These are phyloP conservation scores for Ceratosolen fusciceps DNA, from an alignment of 1,140 invertebrate species.

Conservation along the genomic window DNA sequence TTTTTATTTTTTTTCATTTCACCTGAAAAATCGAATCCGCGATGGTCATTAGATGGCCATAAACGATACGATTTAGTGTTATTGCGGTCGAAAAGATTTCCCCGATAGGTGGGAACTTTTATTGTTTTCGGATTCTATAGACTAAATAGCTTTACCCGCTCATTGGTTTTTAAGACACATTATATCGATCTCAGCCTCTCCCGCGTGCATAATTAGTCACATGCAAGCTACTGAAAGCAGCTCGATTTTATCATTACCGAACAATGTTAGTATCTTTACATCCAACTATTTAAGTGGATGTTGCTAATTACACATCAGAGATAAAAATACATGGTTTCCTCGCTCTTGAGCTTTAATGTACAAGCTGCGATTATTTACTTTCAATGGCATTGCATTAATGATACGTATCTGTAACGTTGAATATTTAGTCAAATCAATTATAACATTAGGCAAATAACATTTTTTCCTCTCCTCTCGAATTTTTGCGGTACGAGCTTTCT, in stretches of 20 bases:
- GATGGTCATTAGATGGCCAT: conserved; percentile 45
- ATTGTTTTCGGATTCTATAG: conserved; percentile 45
- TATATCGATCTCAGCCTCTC: neutral
- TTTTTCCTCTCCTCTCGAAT: no score
- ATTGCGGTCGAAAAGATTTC: conserved; percentile 46
- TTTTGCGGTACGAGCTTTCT: no score
- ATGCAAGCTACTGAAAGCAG: neutral
- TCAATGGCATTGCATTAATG: no score
- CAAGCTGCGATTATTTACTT: no score
- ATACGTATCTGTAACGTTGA: no score
- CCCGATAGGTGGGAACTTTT: conserved; percentile 27
- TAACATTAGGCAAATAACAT: no score
- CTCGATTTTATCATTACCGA: conserved; percentile 10
- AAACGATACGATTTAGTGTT: conserved; percentile 48
- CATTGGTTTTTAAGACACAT: conserved; percentile 41
- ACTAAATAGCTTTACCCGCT: conserved; percentile 31
- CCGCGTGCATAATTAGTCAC: conserved; percentile 14
- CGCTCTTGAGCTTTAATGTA: neutral
- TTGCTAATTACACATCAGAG: neutral
- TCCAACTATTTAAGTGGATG: neutral
- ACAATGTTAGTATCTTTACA: neutral
- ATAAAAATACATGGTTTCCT: neutral
- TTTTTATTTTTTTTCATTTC: conserved; percentile 47
- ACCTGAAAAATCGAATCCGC: conserved; percentile 44
- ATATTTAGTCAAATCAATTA: no score